phyloP scores from a whole-genome alignment of 1,140 invertebrate genomes.

The Oedothorax gibbosus region DNA sequence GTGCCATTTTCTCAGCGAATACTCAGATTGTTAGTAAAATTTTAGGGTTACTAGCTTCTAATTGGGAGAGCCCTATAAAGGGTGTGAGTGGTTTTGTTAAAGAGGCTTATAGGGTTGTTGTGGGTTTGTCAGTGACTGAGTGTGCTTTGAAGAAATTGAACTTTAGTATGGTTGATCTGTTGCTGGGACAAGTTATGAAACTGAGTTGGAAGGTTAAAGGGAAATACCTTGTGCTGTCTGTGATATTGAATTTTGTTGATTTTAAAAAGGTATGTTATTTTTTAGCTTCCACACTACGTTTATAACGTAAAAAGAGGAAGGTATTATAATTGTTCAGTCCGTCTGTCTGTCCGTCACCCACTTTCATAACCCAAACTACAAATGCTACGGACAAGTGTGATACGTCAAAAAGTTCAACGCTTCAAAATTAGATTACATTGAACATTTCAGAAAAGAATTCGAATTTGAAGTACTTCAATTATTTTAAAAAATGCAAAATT shows the following conservation, averaged over 20 bases:
- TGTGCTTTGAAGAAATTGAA: background rate
- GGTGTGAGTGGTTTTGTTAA: conserved; percentile 34
- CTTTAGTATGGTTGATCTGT: background rate
- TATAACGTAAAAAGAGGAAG: too few relatives aligned
- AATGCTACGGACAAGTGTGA: too few relatives aligned
- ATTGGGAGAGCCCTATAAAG: conserved; percentile 48
- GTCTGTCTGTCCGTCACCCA: too few relatives aligned
- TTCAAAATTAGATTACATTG: too few relatives aligned
- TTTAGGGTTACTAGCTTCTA: conserved; percentile 21
- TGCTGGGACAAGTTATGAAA: conserved; percentile 7
- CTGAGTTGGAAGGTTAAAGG: conserved; percentile 49
- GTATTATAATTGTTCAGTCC: too few relatives aligned
- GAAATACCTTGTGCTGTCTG: conserved; percentile 41
- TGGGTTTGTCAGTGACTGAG: conserved; percentile 10
- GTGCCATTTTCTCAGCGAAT: conserved; percentile 5
- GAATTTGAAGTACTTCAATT: too few relatives aligned
- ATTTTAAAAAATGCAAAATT: too few relatives aligned
- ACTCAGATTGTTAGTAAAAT: background rate
- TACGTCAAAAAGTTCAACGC: too few relatives aligned
- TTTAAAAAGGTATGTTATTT: conserved; percentile 31
- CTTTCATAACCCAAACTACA: too few relatives aligned
- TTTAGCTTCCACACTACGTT: too few relatives aligned
- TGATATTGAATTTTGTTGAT: conserved; percentile 28
- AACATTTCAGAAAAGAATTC: too few relatives aligned
- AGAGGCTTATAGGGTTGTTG: conserved; percentile 18